phyloP scores from a whole-genome alignment of 2,888 invertebrate genomes.

The Polyommatus iphigenia region DNA sequence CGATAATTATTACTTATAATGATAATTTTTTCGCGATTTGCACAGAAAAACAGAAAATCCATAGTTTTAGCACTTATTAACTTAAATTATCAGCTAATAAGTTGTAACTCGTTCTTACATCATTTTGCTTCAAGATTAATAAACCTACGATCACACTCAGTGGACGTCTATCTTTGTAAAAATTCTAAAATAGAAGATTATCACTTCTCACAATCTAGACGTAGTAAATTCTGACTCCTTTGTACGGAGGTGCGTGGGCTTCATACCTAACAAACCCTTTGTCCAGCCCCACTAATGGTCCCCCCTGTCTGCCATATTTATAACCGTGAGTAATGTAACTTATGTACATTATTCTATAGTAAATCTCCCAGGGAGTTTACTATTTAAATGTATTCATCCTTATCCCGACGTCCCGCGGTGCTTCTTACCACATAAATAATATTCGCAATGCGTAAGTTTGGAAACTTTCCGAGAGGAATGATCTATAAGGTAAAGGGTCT shows the following conservation, averaged over 20 bases:
- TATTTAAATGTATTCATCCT: conserved; percentile 80
- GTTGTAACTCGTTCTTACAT: too few species aligned
- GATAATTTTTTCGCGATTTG: too few species aligned
- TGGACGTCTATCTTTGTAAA: not conserved
- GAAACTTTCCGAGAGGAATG: conserved; percentile 18
- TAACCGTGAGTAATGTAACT: conserved; percentile 72
- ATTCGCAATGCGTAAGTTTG: conserved; percentile 59
- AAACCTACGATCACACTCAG: too few species aligned
- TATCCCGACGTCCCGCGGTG: conserved; percentile 75
- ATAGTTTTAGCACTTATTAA: too few species aligned
- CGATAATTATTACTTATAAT: too few species aligned
- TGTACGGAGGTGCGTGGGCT: conserved; percentile 59
- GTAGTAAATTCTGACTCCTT: conserved; percentile 34
- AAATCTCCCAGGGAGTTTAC: conserved; percentile 76
- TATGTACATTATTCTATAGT: conserved; percentile 74
- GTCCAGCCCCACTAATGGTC: conserved; percentile 64
- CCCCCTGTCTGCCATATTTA: conserved; percentile 72
- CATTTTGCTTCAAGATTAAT: too few species aligned
- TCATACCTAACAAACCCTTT: conserved; percentile 80
- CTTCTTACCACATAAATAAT: conserved; percentile 71
- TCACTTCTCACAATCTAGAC: conserved; percentile 20
- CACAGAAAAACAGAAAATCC: too few species aligned
- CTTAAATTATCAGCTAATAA: too few species aligned
- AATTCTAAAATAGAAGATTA: not conserved
- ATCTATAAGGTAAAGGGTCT: too few species aligned